Percentiles rank a stretch among this genome's conserved stretches.
These are phyloP conservation scores for Acleris laterana DNA, from an alignment of 2,888 invertebrate species.

Conservation along the genomic window DNA sequence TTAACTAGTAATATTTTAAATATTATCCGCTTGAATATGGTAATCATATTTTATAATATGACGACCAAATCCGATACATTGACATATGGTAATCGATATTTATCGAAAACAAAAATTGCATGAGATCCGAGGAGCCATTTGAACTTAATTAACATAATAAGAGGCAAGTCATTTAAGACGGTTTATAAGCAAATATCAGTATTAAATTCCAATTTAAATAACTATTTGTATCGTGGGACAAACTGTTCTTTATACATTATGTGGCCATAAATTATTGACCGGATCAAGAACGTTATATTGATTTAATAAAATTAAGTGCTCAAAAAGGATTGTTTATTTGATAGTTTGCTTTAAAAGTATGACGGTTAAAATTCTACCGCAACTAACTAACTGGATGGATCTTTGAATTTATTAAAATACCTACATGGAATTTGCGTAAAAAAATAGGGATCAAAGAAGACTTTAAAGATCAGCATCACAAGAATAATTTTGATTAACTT, in stretches of 20 bases:
- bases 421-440: too few species aligned
- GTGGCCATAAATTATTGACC: constrained; percentile 33
- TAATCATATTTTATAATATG: constrained; percentile 55
- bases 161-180: constrained; percentile 55
- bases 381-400: too few species aligned
- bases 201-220: constrained; percentile 53
- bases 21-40: constrained; percentile 49
- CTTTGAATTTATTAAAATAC: too few species aligned
- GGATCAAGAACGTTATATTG: constrained; percentile 24
- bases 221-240: constrained; percentile 42
- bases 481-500: too few species aligned
- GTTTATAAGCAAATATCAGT: constrained; percentile 54
- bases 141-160: constrained; percentile 58
- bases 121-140: constrained; percentile 39
- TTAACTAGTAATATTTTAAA: constrained; percentile 38
- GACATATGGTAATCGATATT: constrained; percentile 59
- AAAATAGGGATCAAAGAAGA: too few species aligned
- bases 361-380: too few species aligned
- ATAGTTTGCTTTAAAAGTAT: too few species aligned
- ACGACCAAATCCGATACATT: constrained; percentile 58
- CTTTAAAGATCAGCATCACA: too few species aligned
- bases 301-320: constrained; percentile 28
- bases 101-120: constrained; percentile 35
- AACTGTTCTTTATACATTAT: constrained; percentile 29
- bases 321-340: neutral